phyloP scores from a whole-genome alignment of 2,888 invertebrate genomes.

The Plagodis pulveraria region DNA sequence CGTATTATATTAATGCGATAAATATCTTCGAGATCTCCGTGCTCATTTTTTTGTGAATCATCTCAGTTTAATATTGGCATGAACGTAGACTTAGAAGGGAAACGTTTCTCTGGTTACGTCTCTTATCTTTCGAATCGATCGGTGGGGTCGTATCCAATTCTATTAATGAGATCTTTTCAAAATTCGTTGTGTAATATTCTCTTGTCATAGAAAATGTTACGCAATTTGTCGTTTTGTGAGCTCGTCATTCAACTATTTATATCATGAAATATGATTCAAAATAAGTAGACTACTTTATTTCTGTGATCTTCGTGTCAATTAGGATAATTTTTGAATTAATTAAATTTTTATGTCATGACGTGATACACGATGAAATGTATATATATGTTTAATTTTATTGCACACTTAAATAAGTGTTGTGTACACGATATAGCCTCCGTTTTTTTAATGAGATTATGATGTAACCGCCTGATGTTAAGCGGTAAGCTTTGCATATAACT shows the following conservation, averaged over 20 bases:
- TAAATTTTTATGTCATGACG: no score
- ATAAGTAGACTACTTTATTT: no score
- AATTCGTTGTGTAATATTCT: constrained; percentile 48
- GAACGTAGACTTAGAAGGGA: constrained; percentile 56
- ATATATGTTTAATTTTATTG: no score
- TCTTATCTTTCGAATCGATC: constrained; percentile 65
- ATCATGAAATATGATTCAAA: no score
- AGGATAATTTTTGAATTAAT: no score
- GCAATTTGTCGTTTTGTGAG: constrained; percentile 17
- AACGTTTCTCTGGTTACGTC: constrained; percentile 68
- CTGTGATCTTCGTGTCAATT: no score
- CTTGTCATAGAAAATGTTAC: constrained; percentile 30
- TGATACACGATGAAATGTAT: no score
- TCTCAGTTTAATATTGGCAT: constrained; percentile 73
- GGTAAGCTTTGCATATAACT: no score
- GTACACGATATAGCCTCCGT: no score
- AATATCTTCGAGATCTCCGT: constrained; percentile 75
- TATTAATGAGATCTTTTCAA: constrained; percentile 63
- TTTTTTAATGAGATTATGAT: no score
- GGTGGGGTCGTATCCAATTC: constrained; percentile 68
- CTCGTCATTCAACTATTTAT: constrained; percentile 4
- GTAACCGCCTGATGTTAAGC: no score
- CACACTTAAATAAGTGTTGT: no score
- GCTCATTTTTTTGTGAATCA: constrained; percentile 70
- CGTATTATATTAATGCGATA: constrained; percentile 85